A percentile compares a stretch with the other conserved stretches of the same genome.
Conservation (phyloP, 1,140 invertebrate species). For the Ctenoplectra terminalis region DNA sequence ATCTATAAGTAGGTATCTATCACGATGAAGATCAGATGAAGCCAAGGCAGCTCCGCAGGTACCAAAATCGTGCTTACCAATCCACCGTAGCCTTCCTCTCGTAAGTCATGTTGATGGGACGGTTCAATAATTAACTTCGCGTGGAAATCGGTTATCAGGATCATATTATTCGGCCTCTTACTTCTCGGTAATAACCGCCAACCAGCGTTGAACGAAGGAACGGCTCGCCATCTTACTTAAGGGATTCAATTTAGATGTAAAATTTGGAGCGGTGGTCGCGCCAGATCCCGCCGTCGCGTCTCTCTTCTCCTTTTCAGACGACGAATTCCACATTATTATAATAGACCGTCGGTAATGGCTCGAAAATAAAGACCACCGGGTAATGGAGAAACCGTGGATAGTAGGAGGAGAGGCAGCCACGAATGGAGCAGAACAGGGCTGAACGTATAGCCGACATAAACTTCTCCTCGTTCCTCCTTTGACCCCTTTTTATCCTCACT, state of each 20-base stretch:
- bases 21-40: conserved; percentile 55
- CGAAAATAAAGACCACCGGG: conserved; percentile 61
- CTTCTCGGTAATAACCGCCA: conserved; percentile 68
- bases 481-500: background rate
- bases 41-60: conserved; percentile 22
- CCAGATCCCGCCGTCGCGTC: background rate
- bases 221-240: conserved; percentile 55
- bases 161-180: conserved; percentile 73
- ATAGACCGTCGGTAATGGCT: conserved; percentile 66
- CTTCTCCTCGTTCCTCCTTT: background rate
- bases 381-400: conserved; percentile 48
- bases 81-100: conserved; percentile 60
- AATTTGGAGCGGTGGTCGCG: conserved; percentile 65
- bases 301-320: conserved; percentile 23
- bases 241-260: conserved; percentile 78
- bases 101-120: conserved; percentile 79
- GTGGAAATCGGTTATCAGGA: conserved; percentile 77
- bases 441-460: conserved; percentile 26
- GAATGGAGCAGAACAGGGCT: background rate
- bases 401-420: background rate
- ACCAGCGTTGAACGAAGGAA: conserved; percentile 41
- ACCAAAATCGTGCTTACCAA: conserved; percentile 61
- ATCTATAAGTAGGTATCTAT: conserved; percentile 72
- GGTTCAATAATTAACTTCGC: conserved; percentile 80
- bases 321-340: conserved; percentile 66